Evolutionary conservation across 2,888 invertebrate genomes (phyloP).

Genomic region (Leptinotarsa rubiginosa): DNA sequence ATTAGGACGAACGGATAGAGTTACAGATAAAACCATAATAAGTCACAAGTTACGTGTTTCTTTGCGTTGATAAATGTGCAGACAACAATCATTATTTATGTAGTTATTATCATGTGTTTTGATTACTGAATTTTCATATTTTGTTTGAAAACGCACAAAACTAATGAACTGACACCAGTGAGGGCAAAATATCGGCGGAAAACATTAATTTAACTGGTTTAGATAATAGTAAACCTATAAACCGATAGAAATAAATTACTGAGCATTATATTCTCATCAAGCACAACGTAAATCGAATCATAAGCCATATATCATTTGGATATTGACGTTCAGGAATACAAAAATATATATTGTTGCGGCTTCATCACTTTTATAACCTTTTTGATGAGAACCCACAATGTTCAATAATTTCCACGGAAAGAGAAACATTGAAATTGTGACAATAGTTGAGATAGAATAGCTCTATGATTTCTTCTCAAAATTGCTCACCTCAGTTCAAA

Average conservation of each 20-base stretch:
- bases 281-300: conserved; percentile 25
- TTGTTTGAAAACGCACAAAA: not conserved
- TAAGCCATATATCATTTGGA: conserved; percentile 31
- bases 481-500: no score
- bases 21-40: no score
- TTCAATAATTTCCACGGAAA: not conserved
- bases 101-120: no score
- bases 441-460: no score
- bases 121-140: no score
- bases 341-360: conserved; percentile 21
- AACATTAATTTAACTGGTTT: not conserved
- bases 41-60: no score
- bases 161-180: not conserved
- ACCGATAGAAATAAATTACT: conserved; percentile 13
- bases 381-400: not conserved
- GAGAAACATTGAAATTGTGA: no score
- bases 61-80: no score
- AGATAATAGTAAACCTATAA: not conserved
- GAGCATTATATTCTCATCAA: not conserved
- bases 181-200: not conserved
- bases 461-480: no score
- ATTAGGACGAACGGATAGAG: no score
- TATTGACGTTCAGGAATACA: conserved; percentile 31
- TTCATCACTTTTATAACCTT: not conserved
- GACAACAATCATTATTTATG: no score